A percentile compares a stretch with the other conserved stretches of the same genome.
These are phyloP conservation scores for Dicroscelio sp. DNA, from an alignment of 2,888 invertebrate genomes.

Conservation along the genomic window DNA sequence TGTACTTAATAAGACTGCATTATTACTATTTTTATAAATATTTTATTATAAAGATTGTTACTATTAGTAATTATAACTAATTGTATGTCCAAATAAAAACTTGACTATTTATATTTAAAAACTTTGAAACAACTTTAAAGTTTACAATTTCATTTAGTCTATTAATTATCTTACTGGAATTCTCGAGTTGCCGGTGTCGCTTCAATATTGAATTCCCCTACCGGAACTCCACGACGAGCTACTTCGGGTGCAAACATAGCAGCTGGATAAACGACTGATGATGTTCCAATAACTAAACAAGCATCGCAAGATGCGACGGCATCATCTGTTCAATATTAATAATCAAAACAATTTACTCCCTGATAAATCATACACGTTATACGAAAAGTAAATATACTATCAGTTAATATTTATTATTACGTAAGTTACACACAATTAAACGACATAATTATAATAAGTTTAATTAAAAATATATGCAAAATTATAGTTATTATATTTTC, in stretches of 20 bases:
- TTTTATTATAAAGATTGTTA: too few relatives aligned
- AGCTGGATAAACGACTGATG: conserved; percentile 97
- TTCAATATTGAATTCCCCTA: conserved; percentile 95
- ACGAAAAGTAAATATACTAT: too few relatives aligned
- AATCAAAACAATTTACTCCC: too few relatives aligned
- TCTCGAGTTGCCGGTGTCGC: conserved; percentile 92
- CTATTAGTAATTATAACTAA: not conserved
- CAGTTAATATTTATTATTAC: too few relatives aligned
- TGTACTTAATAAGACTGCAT: too few relatives aligned
- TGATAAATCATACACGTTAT: too few relatives aligned
- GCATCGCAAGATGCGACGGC: conserved; percentile 95
- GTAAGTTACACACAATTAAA: too few relatives aligned
- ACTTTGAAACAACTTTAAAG: not conserved
- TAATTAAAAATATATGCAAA: too few relatives aligned
- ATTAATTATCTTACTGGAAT: conserved; percentile 91
- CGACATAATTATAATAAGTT: too few relatives aligned
- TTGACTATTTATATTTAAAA: not conserved
- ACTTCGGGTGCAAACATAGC: conserved; percentile 97
- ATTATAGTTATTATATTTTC: too few relatives aligned
- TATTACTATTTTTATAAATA: too few relatives aligned
- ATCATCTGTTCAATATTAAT: conserved; percentile 91
- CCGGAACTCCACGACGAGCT: conserved; percentile 94
- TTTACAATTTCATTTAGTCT: not conserved
- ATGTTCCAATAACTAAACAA: conserved; percentile 96
- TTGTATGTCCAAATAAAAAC: not conserved